These are phyloP conservation scores for Lasioglossum albipes DNA, from an alignment of 1,140 invertebrate species.

Conservation along the genomic window DNA sequence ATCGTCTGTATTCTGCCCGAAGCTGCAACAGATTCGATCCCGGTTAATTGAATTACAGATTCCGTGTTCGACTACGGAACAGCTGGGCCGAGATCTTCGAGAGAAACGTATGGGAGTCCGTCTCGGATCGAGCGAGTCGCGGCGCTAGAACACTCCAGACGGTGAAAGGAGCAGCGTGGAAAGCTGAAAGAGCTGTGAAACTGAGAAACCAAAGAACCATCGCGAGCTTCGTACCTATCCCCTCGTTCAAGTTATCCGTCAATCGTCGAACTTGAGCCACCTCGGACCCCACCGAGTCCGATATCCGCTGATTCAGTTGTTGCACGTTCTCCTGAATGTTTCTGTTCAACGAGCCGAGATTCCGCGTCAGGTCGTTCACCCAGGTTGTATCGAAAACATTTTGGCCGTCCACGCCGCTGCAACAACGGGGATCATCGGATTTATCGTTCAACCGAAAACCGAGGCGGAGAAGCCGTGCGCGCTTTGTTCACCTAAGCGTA, in stretches of 20 bases:
- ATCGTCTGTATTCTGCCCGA: background rate
- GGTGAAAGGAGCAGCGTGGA: constrained; percentile 49
- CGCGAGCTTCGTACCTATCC: background rate
- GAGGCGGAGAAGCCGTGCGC: too few species aligned
- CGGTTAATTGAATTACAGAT: too few species aligned
- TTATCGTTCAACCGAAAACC: too few species aligned
- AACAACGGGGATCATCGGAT: background rate
- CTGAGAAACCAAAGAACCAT: too few species aligned
- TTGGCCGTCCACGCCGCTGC: constrained; percentile 9
- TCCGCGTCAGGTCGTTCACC: constrained; percentile 23
- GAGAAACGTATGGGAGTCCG: constrained; percentile 24
- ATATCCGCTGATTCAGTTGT: constrained; percentile 30
- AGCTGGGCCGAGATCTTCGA: constrained; percentile 1
- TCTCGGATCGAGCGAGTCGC: background rate
- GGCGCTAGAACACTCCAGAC: constrained; percentile 18
- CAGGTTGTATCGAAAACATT: constrained; percentile 4
- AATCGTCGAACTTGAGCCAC: background rate
- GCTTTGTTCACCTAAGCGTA: background rate
- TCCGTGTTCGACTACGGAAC: background rate
- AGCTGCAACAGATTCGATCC: background rate
- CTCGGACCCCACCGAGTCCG: constrained; percentile 18
- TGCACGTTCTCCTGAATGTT: constrained; percentile 46
- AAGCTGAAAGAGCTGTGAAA: too few species aligned
- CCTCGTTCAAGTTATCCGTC: background rate
- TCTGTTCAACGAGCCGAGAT: constrained; percentile 30